These are phyloP conservation scores for Serranus cabrilla DNA, from an alignment of 2,797 vertebrate species.

Conservation along the genomic window DNA sequence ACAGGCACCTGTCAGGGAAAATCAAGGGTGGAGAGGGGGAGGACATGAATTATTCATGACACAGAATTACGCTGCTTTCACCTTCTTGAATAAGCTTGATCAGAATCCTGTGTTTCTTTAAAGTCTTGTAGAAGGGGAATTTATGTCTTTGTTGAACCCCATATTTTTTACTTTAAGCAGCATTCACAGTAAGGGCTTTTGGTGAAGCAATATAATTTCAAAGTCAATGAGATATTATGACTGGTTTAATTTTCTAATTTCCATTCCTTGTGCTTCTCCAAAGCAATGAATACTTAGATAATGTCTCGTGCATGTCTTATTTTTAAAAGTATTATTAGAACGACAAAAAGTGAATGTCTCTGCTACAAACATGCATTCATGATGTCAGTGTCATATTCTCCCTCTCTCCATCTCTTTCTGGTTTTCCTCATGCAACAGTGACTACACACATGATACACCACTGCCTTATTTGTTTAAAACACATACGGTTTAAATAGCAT, in stretches of 20 bases:
- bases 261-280: neutral
- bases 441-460: neutral
- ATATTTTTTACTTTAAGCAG: slow-evolving; percentile 26
- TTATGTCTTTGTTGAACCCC: slow-evolving; percentile 6
- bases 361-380: neutral
- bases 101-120: slow-evolving; percentile 73
- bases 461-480: neutral
- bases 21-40: slow-evolving; percentile 74
- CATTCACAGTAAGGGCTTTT: slow-evolving; percentile 9
- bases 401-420: neutral
- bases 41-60: slow-evolving; percentile 93
- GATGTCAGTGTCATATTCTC: neutral
- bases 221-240: slow-evolving; percentile 7
- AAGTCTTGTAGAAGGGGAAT: slow-evolving; percentile 28
- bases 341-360: neutral
- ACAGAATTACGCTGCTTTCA: slow-evolving; percentile 92
- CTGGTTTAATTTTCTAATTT: neutral
- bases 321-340: slow-evolving; percentile 5
- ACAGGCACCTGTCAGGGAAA: slow-evolving; percentile 90
- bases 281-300: neutral
- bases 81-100: slow-evolving; percentile 89
- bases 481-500: neutral
- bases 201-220: slow-evolving; percentile 6
- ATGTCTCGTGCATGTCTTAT: neutral
- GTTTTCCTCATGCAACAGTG: neutral